These are phyloP conservation scores for Aricia agestis DNA, from an alignment of 1,140 invertebrate genomes.

Conservation along the genomic window DNA sequence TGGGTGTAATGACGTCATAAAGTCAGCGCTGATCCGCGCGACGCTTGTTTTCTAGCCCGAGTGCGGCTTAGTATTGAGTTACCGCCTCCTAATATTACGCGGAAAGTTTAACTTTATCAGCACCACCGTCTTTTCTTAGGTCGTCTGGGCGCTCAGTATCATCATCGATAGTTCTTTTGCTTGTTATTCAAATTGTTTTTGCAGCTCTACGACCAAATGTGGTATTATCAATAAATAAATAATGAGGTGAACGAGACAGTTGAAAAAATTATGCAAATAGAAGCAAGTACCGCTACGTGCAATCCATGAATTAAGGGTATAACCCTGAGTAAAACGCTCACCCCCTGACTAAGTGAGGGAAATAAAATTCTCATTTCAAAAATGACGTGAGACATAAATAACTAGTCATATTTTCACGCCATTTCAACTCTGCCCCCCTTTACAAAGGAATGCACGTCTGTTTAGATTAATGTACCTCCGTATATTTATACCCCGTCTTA, in stretches of 20 bases:
- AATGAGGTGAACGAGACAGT: background rate
- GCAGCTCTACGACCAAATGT: no score
- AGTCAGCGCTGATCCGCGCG: conserved; percentile 38
- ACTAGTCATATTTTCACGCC: conserved; percentile 72
- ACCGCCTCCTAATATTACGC: background rate
- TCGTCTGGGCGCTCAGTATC: background rate
- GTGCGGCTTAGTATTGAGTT: background rate
- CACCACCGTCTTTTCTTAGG: background rate
- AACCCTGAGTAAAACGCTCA: background rate
- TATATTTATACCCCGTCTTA: conserved; percentile 66
- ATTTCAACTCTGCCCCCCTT: conserved; percentile 64
- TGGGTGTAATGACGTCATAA: conserved; percentile 68
- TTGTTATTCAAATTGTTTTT: background rate
- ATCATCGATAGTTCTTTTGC: background rate
- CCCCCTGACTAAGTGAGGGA: background rate
- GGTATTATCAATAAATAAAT: background rate
- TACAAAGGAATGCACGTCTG: conserved; percentile 65
- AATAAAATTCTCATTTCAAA: conserved; percentile 39
- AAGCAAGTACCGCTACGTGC: background rate
- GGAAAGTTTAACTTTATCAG: background rate
- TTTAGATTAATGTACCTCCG: conserved; percentile 71
- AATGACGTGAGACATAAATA: conserved; percentile 61
- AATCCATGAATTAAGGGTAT: background rate
- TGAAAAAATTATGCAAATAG: background rate
- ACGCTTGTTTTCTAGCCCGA: conserved; percentile 29